phyloP scores from a whole-genome alignment of 2,888 invertebrate genomes.

The Sycophila texana region DNA sequence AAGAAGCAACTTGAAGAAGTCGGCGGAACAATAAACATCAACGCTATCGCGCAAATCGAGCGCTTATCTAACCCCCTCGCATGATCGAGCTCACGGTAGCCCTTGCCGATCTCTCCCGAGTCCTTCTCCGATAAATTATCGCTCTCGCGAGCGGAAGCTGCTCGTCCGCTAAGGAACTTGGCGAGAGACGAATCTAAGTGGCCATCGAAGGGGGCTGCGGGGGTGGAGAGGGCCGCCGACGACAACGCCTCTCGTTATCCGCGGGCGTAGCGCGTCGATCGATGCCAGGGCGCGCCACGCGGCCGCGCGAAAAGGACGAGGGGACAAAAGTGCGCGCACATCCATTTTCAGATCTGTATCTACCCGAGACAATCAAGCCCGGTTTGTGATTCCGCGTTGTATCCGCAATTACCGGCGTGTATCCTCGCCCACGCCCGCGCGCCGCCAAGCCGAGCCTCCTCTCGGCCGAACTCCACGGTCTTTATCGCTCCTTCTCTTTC shows the following conservation, averaged over 20 bases:
- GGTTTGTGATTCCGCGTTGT: constrained; percentile 49
- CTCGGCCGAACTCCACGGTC: background rate
- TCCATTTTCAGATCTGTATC: constrained; percentile 56
- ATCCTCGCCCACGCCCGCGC: constrained; percentile 47
- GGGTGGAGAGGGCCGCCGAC: constrained; percentile 9
- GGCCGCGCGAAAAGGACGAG: constrained; percentile 8
- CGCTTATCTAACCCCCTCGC: constrained; percentile 28
- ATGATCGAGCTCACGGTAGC: constrained; percentile 30
- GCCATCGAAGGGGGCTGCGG: constrained; percentile 28
- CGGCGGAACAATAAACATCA: constrained; percentile 17
- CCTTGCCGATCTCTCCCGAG: background rate
- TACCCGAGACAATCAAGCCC: constrained; percentile 49
- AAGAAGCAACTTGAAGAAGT: too few species aligned
- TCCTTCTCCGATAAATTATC: constrained; percentile 47
- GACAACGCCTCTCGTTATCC: constrained; percentile 57
- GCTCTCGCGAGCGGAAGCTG: constrained; percentile 41
- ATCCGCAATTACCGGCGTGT: constrained; percentile 56
- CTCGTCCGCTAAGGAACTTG: constrained; percentile 22
- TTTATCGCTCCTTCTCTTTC: constrained; percentile 2
- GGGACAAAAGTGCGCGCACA: constrained; percentile 31
- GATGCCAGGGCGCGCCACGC: constrained; percentile 33
- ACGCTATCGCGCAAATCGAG: background rate
- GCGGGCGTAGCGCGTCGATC: constrained; percentile 28
- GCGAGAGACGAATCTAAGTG: constrained; percentile 45
- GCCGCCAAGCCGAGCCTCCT: background rate